These are phyloP conservation scores for Stylophora pistillata DNA, from an alignment of 64 coral and sea anemone species.

Conservation along the genomic window DNA sequence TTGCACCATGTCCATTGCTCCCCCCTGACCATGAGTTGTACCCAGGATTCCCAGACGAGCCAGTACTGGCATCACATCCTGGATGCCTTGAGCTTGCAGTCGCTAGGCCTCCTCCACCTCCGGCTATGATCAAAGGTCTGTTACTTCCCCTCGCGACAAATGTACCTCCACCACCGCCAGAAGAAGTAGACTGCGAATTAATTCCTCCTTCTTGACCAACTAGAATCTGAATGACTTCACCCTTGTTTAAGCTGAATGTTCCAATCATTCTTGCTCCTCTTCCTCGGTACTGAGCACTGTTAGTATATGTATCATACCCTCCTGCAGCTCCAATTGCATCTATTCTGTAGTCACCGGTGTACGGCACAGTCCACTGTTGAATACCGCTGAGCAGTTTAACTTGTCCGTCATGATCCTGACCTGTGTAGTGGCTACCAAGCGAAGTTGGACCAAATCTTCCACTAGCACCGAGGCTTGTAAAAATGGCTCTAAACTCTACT, in stretches of 20 bases:
- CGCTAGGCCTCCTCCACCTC: conserved; percentile 49
- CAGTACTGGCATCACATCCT: conserved; percentile 2
- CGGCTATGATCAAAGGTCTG: conserved; percentile 59
- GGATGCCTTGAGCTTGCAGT: neutral
- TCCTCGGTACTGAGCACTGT: conserved; percentile 44
- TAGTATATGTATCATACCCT: conserved; percentile 11
- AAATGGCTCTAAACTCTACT: neutral
- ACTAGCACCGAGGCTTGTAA: conserved; percentile 39
- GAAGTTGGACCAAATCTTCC: conserved; percentile 50
- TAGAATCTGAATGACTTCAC: conserved; percentile 44
- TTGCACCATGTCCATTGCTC: neutral
- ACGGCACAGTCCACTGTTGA: conserved; percentile 49
- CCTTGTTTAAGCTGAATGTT: conserved; percentile 29
- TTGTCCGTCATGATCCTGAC: conserved; percentile 29
- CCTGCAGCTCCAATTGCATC: conserved; percentile 65
- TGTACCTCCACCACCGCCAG: conserved; percentile 63
- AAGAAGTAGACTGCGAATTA: neutral
- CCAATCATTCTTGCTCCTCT: conserved; percentile 68
- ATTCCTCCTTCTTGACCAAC: conserved; percentile 65
- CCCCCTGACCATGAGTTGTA: conserved; percentile 18
- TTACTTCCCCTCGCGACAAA: conserved; percentile 43
- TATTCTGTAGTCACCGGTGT: conserved; percentile 47
- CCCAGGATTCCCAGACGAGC: conserved; percentile 42
- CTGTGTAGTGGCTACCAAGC: conserved; percentile 25
- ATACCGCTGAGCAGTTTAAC: conserved; percentile 60